A percentile compares a stretch with the other conserved stretches of the same genome.
phyloP scores from a whole-genome alignment of 2,888 invertebrate genomes.

The Bugula neritina region DNA sequence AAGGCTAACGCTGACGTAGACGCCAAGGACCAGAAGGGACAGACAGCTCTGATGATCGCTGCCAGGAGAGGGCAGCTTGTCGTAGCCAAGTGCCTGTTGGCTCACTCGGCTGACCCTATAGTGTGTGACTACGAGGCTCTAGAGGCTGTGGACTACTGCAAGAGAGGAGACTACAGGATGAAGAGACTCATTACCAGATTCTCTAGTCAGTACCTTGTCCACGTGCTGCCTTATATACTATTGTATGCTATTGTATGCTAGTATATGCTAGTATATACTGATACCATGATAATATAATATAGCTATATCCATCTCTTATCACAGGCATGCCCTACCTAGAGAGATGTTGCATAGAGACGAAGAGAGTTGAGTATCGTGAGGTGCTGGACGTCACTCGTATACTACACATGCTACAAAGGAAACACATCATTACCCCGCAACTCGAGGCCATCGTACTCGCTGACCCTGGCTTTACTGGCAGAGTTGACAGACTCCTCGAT shows the following conservation, averaged over 20 bases:
- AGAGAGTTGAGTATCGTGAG: constrained; percentile 18
- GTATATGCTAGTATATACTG: not conserved
- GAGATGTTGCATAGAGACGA: constrained; percentile 24
- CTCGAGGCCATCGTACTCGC: constrained; percentile 25
- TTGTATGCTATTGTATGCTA: not conserved
- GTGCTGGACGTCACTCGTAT: constrained; percentile 25
- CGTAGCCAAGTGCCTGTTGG: constrained; percentile 33
- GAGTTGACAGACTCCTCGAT: constrained; percentile 23
- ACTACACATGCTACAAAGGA: constrained; percentile 25
- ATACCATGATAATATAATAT: not conserved
- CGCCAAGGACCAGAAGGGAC: constrained; percentile 29
- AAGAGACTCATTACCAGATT: constrained; percentile 32
- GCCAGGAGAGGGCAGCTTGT: constrained; percentile 25
- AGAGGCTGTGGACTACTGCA: constrained; percentile 35
- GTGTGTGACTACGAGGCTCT: constrained; percentile 34
- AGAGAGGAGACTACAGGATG: constrained; percentile 33
- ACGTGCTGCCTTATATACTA: too few relatives aligned
- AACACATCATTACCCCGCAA: constrained; percentile 21
- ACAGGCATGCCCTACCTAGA: constrained; percentile 23
- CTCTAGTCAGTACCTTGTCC: constrained; percentile 32
- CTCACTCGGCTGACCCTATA: constrained; percentile 34
- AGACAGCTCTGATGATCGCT: constrained; percentile 30
- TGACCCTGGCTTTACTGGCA: constrained; percentile 13
- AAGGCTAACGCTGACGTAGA: constrained; percentile 26
- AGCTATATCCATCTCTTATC: not conserved